A percentile compares a stretch with the other conserved stretches of the same genome.
These are phyloP conservation scores for Sphaeramia orbicularis DNA, from an alignment of 2,797 vertebrate genomes.

Conservation along the genomic window DNA sequence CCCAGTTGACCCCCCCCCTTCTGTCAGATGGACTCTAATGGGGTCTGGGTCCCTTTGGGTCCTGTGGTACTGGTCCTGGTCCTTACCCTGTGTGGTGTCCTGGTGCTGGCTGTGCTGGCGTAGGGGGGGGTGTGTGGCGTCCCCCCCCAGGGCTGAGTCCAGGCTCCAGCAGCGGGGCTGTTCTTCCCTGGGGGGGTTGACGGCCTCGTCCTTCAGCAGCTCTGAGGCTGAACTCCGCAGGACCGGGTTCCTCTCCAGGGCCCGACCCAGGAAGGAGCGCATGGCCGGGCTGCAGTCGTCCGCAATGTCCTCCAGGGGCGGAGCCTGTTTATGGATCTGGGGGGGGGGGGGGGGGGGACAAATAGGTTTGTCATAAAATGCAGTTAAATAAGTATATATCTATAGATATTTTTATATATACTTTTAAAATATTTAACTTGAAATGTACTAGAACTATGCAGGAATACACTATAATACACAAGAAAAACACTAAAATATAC, in stretches of 20 bases:
- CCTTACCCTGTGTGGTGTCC: slow-evolving; percentile 92
- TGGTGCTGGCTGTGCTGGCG: slow-evolving; percentile 91
- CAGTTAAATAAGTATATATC: too few relatives aligned
- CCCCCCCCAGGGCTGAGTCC: slow-evolving; percentile 93
- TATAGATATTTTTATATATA: too few relatives aligned
- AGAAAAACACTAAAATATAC: too few relatives aligned
- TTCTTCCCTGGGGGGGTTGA: slow-evolving; percentile 92
- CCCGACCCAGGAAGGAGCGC: slow-evolving; percentile 88
- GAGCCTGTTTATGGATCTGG: slow-evolving; percentile 97
- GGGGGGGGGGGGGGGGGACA: too few relatives aligned
- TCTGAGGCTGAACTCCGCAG: slow-evolving; percentile 89
- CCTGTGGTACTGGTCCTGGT: too few relatives aligned
- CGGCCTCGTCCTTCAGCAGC: slow-evolving; percentile 90
- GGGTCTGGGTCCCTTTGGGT: too few relatives aligned
- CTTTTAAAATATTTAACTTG: too few relatives aligned
- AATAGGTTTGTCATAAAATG: too few relatives aligned
- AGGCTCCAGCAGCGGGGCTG: slow-evolving; percentile 97
- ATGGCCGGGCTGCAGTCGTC: slow-evolving; percentile 91
- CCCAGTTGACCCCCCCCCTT: too few relatives aligned
- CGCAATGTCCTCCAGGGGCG: slow-evolving; percentile 93
- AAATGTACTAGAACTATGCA: too few relatives aligned
- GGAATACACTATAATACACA: too few relatives aligned
- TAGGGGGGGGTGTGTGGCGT: slow-evolving; percentile 86
- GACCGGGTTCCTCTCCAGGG: slow-evolving; percentile 91
- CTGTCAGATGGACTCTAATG: too few relatives aligned